Conservation (phyloP, 2,888 invertebrate species). For the Monopis laevigella region DNA sequence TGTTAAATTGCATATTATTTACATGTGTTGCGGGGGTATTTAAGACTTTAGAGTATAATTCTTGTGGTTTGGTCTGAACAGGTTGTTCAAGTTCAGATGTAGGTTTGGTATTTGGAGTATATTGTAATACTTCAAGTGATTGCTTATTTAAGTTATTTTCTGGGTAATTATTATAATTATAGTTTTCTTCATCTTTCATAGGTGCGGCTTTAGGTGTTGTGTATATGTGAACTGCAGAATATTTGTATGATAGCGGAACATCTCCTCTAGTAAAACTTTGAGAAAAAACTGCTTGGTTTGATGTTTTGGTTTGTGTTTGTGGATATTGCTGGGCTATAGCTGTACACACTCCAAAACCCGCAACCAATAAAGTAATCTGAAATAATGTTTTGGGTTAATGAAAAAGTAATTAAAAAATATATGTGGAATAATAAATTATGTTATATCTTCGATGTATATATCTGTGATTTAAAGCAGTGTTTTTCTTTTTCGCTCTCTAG, state of each 20-base stretch:
- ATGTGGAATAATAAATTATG: too few species aligned
- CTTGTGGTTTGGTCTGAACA: slow-evolving; percentile 1
- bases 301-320: background rate
- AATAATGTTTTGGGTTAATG: too few species aligned
- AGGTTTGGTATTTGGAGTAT: slow-evolving; percentile 2
- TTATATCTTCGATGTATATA: too few species aligned
- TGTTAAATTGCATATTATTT: background rate
- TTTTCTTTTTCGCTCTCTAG: too few species aligned
- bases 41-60: slow-evolving; percentile 1
- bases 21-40: background rate
- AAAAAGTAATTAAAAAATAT: too few species aligned
- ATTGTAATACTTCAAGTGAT: slow-evolving; percentile 2
- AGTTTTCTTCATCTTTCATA: background rate
- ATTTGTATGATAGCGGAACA: slow-evolving; percentile 15
- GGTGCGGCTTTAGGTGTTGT: slow-evolving; percentile 8
- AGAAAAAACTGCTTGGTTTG: slow-evolving; percentile 11
- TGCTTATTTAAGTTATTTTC: slow-evolving; percentile 4
- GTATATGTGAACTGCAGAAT: slow-evolving; percentile 13
- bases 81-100: slow-evolving; percentile 1
- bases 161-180: slow-evolving; percentile 5
- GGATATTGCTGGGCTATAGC: slow-evolving; percentile 2
- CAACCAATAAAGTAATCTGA: slow-evolving; percentile 11
- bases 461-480: too few species aligned
- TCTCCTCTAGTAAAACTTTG: slow-evolving; percentile 13
- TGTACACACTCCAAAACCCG: slow-evolving; percentile 3